phyloP scores from a whole-genome alignment of 2,888 invertebrate genomes.

The Macaria notata region DNA sequence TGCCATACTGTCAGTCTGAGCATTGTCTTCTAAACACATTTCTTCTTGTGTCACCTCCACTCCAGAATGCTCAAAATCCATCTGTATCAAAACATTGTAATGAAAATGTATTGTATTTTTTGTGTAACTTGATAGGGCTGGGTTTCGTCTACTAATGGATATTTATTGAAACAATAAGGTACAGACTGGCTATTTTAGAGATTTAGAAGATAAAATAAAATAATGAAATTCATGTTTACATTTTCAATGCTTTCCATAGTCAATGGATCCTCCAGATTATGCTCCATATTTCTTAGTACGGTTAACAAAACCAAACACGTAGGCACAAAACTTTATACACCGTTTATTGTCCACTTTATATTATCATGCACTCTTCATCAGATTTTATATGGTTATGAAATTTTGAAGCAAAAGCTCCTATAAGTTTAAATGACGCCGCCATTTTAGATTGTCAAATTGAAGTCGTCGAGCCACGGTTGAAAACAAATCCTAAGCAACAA shows the following conservation, averaged over 20 bases:
- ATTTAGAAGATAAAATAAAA: no score
- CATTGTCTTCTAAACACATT: slow-evolving; percentile 52
- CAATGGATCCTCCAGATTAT: slow-evolving; percentile 68
- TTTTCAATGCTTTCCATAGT: slow-evolving; percentile 67
- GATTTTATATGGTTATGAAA: background rate
- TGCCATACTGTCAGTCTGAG: slow-evolving; percentile 54
- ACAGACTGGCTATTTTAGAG: background rate
- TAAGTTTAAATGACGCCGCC: slow-evolving; percentile 79
- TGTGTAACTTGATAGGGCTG: background rate
- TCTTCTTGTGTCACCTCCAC: slow-evolving; percentile 60
- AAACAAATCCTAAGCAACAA: slow-evolving; percentile 62
- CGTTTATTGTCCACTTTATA: no score
- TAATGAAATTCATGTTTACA: slow-evolving; percentile 50
- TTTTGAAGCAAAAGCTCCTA: slow-evolving; percentile 16
- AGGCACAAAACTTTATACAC: no score
- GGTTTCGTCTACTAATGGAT: background rate
- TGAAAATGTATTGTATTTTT: background rate
- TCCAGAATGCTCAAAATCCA: slow-evolving; percentile 67
- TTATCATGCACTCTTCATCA: slow-evolving; percentile 1
- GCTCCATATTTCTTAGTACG: slow-evolving; percentile 55
- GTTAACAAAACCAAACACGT: no score
- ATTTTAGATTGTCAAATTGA: slow-evolving; percentile 77
- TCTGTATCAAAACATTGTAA: slow-evolving; percentile 40
- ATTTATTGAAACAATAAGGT: no score
- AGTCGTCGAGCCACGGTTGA: slow-evolving; percentile 71